Evolutionary conservation across 2,888 invertebrate species (phyloP).

Genomic region (Eupeodes latifasciatus): DNA sequence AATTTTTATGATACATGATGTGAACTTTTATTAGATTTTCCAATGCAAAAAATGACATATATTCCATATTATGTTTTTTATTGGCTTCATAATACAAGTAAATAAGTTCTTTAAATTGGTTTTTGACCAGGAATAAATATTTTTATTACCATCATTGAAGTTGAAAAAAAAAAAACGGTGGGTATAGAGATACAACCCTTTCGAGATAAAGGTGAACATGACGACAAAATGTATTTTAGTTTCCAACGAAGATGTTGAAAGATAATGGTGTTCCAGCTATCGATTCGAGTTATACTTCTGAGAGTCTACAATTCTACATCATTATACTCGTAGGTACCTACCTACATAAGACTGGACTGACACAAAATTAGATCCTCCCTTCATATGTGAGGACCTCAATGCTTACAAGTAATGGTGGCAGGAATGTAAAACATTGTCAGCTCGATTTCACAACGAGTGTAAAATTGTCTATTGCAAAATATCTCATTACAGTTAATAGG

Average conservation of each 20-base stretch:
- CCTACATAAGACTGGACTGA: neutral
- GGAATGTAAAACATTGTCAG: constrained; percentile 28
- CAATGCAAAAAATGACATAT: constrained; percentile 75
- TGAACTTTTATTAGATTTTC: constrained; percentile 72
- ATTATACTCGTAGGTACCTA: constrained; percentile 5
- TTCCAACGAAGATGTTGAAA: constrained; percentile 48
- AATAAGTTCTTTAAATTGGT: constrained; percentile 74
- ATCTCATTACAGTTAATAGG: constrained; percentile 51
- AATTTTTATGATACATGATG: constrained; percentile 73
- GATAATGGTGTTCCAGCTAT: constrained; percentile 42
- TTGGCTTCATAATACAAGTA: constrained; percentile 71
- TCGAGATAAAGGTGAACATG: constrained; percentile 45
- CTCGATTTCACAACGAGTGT: constrained; percentile 58
- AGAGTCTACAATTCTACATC: neutral
- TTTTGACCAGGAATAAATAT: constrained; percentile 70
- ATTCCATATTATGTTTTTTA: constrained; percentile 62
- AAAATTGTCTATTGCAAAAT: constrained; percentile 61
- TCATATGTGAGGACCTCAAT: neutral
- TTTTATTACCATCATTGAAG: constrained; percentile 54
- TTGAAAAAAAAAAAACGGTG: neutral
- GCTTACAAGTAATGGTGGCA: constrained; percentile 8
- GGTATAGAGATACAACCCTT: neutral
- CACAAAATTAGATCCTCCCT: constrained; percentile 33
- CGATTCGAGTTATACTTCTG: neutral
- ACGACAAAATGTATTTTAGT: constrained; percentile 53